Conservation (phyloP, 2,113 vertebrate genomes). For the Maccullochella peelii region DNA sequence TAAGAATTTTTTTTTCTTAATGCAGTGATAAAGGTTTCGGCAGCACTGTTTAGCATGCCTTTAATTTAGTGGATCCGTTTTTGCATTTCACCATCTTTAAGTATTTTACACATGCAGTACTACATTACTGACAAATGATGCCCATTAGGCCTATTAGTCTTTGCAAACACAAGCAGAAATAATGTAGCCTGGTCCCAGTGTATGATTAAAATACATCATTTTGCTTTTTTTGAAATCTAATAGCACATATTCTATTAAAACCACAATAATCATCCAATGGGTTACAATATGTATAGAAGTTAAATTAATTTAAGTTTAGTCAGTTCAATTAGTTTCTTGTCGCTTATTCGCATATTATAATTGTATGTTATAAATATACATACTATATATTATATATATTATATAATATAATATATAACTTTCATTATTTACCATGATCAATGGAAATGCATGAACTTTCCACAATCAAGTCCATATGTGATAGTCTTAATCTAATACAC, state of each 20-base stretch:
- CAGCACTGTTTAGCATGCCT: conserved; percentile 5
- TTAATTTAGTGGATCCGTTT: conserved; percentile 47
- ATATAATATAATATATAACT: background rate
- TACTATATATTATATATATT: too few relatives aligned
- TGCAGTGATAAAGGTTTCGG: background rate
- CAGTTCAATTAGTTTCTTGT: background rate
- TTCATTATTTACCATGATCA: background rate
- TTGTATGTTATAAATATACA: background rate
- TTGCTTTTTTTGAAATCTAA: background rate
- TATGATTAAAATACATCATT: conserved; percentile 34
- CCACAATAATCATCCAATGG: background rate
- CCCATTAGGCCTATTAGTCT: conserved; percentile 66
- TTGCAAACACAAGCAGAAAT: conserved; percentile 57
- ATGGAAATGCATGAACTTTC: background rate
- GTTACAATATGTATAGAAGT: background rate
- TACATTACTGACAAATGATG: conserved; percentile 60
- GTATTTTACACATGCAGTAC: conserved; percentile 42
- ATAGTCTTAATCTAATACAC: background rate
- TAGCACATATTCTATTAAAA: background rate
- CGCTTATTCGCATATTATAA: background rate
- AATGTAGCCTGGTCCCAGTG: conserved; percentile 15
- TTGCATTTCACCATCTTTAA: conserved; percentile 28
- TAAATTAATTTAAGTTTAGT: background rate
- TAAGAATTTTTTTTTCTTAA: background rate
- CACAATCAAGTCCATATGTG: background rate